Evolutionary conservation across 2,888 invertebrate genomes (phyloP).

Genomic region (Pseudococcus viburni): DNA sequence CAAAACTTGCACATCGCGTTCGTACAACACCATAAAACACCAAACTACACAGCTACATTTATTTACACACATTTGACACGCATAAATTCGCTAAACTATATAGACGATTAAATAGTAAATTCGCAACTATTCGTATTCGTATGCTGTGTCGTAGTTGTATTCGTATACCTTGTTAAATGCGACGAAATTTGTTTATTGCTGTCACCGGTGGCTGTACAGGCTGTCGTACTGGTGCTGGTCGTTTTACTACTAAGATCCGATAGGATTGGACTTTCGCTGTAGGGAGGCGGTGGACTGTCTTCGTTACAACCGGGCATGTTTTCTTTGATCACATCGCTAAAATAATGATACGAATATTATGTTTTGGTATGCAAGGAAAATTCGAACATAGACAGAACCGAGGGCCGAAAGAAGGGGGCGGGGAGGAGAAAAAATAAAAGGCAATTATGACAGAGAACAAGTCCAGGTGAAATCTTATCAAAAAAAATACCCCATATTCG

Average conservation of each 20-base stretch:
- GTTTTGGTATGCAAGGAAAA: neutral
- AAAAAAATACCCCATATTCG: too few species aligned
- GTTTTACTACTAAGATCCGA: conserved; percentile 66
- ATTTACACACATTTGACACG: conserved; percentile 51
- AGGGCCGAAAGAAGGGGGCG: too few species aligned
- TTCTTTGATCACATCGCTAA: conserved; percentile 69
- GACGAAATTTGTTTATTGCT: conserved; percentile 62
- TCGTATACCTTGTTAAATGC: conserved; percentile 69
- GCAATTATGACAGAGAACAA: too few species aligned
- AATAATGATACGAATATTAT: neutral
- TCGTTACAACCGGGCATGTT: conserved; percentile 67
- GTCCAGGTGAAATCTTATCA: too few species aligned
- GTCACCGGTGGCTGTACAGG: conserved; percentile 59
- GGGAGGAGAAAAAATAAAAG: too few species aligned
- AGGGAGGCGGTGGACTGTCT: conserved; percentile 73
- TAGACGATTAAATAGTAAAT: conserved; percentile 68
- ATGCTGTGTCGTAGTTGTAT: conserved; percentile 59
- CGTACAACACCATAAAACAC: conserved; percentile 29
- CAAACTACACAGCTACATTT: conserved; percentile 49
- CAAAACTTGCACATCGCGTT: neutral
- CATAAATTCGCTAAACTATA: neutral
- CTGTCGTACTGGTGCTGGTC: conserved; percentile 65
- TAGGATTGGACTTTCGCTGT: conserved; percentile 69
- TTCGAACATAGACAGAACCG: too few species aligned
- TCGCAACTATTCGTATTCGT: conserved; percentile 57